Conservation (phyloP, 2,888 invertebrate species). For the Andrena minutula region DNA sequence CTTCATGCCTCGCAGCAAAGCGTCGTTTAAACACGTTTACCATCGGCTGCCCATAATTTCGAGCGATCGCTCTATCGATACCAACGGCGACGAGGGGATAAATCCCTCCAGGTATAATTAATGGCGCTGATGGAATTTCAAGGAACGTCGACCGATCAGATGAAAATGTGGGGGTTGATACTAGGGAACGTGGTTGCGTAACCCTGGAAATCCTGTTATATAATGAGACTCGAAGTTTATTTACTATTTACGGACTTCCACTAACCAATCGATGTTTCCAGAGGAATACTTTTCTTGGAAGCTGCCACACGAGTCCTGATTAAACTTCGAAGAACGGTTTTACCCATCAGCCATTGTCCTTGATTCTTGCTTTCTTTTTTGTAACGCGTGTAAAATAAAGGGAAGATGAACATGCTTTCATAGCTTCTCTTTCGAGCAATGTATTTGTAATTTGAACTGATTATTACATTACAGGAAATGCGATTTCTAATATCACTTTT, state of each 20-base stretch:
- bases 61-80: constrained; percentile 57
- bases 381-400: background rate
- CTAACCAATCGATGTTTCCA: background rate
- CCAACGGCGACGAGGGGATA: constrained; percentile 56
- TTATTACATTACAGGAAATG: background rate
- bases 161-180: background rate
- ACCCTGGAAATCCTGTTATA: background rate
- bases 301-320: background rate
- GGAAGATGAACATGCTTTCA: no score
- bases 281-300: constrained; percentile 6
- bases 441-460: background rate
- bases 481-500: no score
- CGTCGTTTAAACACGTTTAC: constrained; percentile 49
- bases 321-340: constrained; percentile 18
- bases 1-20: background rate
- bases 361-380: background rate
- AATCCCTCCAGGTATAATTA: constrained; percentile 59
- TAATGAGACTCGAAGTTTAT: constrained; percentile 1
- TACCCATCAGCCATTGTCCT: background rate
- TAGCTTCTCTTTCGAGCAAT: background rate
- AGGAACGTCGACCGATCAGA: constrained; percentile 9
- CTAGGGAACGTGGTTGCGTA: background rate
- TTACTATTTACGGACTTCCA: background rate
- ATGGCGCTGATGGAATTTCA: constrained; percentile 37
- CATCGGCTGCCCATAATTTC: constrained; percentile 53